phyloP scores from a whole-genome alignment of 2,797 vertebrate species.

The Myripristis jacobus region DNA sequence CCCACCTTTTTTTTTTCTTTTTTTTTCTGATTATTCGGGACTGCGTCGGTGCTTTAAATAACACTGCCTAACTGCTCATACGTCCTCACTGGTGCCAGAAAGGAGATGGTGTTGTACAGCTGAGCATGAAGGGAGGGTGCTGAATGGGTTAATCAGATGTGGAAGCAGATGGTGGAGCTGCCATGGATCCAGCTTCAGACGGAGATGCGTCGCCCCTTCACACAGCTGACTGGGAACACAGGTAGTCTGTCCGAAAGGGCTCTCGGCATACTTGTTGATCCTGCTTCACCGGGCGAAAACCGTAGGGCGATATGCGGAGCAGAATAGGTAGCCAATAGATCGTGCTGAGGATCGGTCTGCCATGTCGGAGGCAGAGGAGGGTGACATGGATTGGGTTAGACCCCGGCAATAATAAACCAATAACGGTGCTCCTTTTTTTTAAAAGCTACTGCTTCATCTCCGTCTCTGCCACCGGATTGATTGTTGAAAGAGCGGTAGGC shows the following conservation, averaged over 20 bases:
- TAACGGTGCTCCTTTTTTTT: constrained; percentile 68
- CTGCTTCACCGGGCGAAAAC: constrained; percentile 44
- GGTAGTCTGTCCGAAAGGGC: constrained; percentile 66
- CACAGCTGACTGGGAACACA: constrained; percentile 73
- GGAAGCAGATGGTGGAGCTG: constrained; percentile 50
- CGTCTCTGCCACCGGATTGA: constrained; percentile 63
- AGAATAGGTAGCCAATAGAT: constrained; percentile 41
- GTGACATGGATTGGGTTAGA: constrained; percentile 74
- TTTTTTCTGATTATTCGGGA: too few species aligned
- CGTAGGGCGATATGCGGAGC: constrained; percentile 48
- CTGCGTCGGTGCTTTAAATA: neutral
- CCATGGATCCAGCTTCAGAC: constrained; percentile 62
- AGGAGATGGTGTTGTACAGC: neutral
- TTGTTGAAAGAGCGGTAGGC: constrained; percentile 69
- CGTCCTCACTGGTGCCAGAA: neutral
- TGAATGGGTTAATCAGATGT: constrained; percentile 71
- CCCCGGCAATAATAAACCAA: constrained; percentile 72
- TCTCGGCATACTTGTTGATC: constrained; percentile 84
- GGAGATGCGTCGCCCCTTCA: constrained; percentile 69
- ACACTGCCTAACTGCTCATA: neutral
- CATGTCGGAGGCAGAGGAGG: constrained; percentile 78
- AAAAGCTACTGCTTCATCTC: constrained; percentile 64
- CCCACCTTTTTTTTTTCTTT: too few species aligned
- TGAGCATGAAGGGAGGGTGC: constrained; percentile 41
- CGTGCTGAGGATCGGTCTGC: constrained; percentile 57